Base-by-base conservation (phyloP, 2,113 vertebrate species). In the Variabilichromis moorii region DNA sequence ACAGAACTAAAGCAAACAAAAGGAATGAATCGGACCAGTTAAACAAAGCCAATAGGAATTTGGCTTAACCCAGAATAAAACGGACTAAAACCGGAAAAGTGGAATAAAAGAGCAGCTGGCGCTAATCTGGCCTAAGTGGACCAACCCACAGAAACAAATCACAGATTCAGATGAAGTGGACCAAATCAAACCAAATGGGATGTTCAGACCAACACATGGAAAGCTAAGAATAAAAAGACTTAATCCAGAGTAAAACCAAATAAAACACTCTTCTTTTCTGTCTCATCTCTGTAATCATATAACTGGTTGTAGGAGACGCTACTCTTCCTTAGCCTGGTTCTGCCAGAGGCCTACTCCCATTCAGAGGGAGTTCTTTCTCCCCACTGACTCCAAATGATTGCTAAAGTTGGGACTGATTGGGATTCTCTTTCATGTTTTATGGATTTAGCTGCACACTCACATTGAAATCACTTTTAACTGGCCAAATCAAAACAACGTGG, bases 71-170 rank as follows among this genome's bases (percentile, higher is more conserved):
- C n/a, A 71, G 35, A 71, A 13, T 71, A 71, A 71, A 71, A 71
- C 0, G 1, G 33, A 68, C n/a, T 71, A 21, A 71, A 71, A 5
- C 12, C 0, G 3, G 57, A 61, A 71, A 42, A 71, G n/a, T 42
- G 35, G 66, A 71, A 71, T 21, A 24, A 71, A 71, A 42, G 66
- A 9, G n/a, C 35, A 71, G 35, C n/a, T 42, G 35, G 3, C 0
- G 8, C 37, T 24, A 42, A 71, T 42, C 37, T 42, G 8, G 37
- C 8, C 12, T 40, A 24, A 40, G 7, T 8, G n/a, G 10, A 84
- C 6, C 6, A 35, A 50, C 59, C 9, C 5, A 37, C 4, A 37
- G 37, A 40, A 82, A 55, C 8, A 19, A 51, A 63, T 13, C 35
- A 42, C 37, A 42, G 66, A 71, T 16, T 78, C 16, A 14, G 7